Evolutionary conservation across 1,140 invertebrate genomes (phyloP), one percentile per base, ranked within the genome.

Genomic region (Hestina assimilis): DNA sequence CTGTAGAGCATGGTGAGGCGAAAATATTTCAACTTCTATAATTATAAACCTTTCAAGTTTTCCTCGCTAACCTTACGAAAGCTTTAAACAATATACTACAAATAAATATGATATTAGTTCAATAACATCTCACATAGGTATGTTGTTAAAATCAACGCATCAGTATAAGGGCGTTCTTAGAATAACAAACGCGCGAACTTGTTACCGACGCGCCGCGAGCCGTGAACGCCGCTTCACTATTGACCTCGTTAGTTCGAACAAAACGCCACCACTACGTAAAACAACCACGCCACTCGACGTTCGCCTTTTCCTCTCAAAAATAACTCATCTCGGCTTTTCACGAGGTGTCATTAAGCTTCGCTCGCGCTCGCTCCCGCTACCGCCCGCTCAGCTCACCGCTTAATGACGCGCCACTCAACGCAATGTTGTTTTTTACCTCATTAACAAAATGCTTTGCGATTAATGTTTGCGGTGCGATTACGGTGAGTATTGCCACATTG

Each of bases 261-360:
- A 87, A 82, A 84, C 71, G 65, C 61, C 63, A 54, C 67, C 61
- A 59, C 69, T 66, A 71, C 82, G 79, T 83, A 79, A 75, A 87
- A 87, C 83, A 83, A 85, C 72, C 83, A 75, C 71, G 75, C 72
- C 77, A 83, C 82, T 85, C 71, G 66, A 75, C 80, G 81, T 79
- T 79, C 72, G 83, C 83, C 84, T 87, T 87, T 87, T 87, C 78
- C 83, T 78, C 83, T 87, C 77, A 72, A 85, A 86, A 86, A 85
- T 83, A 84, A 87, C 83, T 86, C 84, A 87, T 87, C 83, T 81
- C 79, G 75, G 74, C 79, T 81, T 83, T 85, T 84, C 79, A 80
- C 75, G 72, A 82, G 83, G 80, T 87, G 77, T 86, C 84, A 87
- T 87, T 87, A 87, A 86, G 79, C 47, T 62, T 59, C 66, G 55